Percentiles rank a stretch among this genome's conserved stretches.
phyloP scores from a whole-genome alignment of 2,888 invertebrate species.

The Abscondita cerata region DNA sequence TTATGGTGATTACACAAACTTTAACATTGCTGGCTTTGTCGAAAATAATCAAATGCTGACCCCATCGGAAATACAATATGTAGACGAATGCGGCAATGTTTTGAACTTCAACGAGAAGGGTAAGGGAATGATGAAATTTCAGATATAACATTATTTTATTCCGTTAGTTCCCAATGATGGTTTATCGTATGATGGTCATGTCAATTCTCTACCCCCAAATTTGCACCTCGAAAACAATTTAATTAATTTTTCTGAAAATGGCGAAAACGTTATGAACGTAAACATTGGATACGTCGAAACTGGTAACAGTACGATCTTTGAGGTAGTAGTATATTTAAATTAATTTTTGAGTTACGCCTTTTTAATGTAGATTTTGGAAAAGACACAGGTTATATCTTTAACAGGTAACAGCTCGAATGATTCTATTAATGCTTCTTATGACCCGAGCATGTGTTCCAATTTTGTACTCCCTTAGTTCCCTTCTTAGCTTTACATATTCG shows the following conservation, averaged over 20 bases:
- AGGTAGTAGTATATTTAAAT: neutral
- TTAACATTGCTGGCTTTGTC: neutral
- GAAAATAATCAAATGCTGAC: conserved; percentile 4
- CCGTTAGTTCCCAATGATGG: neutral
- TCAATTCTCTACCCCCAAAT: neutral
- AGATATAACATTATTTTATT: no score
- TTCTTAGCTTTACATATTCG: no score
- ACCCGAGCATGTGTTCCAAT: neutral
- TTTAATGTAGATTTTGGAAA: neutral
- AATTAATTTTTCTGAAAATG: neutral
- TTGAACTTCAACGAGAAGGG: conserved; percentile 27
- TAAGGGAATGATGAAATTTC: no score
- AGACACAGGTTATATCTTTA: neutral
- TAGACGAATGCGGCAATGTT: conserved; percentile 34
- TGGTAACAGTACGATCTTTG: neutral
- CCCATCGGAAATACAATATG: conserved; percentile 28
- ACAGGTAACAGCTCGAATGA: neutral
- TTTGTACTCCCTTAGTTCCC: neutral
- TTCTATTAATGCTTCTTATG: neutral
- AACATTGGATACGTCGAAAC: neutral
- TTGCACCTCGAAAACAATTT: neutral
- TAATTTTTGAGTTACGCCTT: neutral
- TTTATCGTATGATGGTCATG: no score
- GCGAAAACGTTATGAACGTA: neutral
- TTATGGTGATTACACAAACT: neutral